A percentile compares a stretch with the other conserved stretches of the same genome.
These are phyloP conservation scores for Drosophila ercepeae DNA, from an alignment of 1,140 invertebrate genomes.

Conservation along the genomic window DNA sequence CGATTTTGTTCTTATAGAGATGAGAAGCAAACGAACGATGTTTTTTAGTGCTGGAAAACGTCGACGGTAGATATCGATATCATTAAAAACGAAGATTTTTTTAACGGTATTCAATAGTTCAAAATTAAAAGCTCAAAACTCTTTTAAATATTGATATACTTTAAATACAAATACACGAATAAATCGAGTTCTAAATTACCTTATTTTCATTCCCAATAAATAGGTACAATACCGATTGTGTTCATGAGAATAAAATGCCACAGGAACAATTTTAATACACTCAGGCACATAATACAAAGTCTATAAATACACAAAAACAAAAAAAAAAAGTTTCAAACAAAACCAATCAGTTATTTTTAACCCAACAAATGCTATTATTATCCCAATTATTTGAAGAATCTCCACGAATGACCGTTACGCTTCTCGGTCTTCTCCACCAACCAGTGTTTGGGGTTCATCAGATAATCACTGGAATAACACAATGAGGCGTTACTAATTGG, in stretches of 20 bases:
- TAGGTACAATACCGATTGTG: slow-evolving; percentile 6
- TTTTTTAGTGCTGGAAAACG: background rate
- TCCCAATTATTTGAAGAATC: slow-evolving; percentile 42
- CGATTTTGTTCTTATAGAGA: background rate
- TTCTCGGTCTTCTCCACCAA: slow-evolving; percentile 65
- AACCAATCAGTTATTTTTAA: slow-evolving; percentile 16
- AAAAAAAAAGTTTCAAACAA: slow-evolving; percentile 2
- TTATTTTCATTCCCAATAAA: background rate
- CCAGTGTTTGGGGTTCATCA: slow-evolving; percentile 75
- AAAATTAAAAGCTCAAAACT: background rate
- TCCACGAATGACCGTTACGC: slow-evolving; percentile 57
- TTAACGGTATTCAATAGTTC: background rate
- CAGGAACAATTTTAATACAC: slow-evolving; percentile 25
- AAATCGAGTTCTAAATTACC: background rate
- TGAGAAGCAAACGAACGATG: background rate
- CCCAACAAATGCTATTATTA: slow-evolving; percentile 7
- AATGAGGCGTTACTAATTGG: slow-evolving; percentile 1
- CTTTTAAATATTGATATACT: too few relatives aligned
- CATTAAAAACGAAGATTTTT: background rate
- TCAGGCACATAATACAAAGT: background rate
- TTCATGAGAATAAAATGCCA: slow-evolving; percentile 14
- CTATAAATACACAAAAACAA: slow-evolving; percentile 1
- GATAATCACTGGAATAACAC: slow-evolving; percentile 58
- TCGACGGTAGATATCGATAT: background rate
- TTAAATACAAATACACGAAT: background rate